phyloP scores from a whole-genome alignment of 2,113 vertebrate genomes.

The Datnioides undecimradiatus region DNA sequence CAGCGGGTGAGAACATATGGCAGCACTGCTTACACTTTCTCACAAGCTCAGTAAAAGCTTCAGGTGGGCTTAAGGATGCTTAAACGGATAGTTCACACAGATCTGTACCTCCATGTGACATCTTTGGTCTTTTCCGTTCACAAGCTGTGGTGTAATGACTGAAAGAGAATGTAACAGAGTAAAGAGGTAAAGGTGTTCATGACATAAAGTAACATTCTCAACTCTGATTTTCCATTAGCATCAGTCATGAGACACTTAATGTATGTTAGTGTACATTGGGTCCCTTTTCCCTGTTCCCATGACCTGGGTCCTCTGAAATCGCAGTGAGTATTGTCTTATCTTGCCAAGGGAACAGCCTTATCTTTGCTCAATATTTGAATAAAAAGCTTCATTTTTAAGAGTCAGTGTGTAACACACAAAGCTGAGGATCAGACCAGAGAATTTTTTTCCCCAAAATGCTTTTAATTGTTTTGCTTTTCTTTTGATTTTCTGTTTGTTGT shows the following conservation, averaged over 20 bases:
- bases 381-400: constrained; percentile 9
- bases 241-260: constrained; percentile 30
- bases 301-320: constrained; percentile 56
- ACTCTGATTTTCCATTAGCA: constrained; percentile 27
- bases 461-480: too few species aligned
- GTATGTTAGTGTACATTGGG: constrained; percentile 14
- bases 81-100: constrained; percentile 7
- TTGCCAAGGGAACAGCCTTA: not conserved
- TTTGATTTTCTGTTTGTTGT: not conserved
- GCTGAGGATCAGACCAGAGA: not conserved
- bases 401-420: not conserved
- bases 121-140: not conserved
- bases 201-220: constrained; percentile 27
- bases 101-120: constrained; percentile 15
- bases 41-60: constrained; percentile 50
- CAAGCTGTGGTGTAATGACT: not conserved
- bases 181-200: constrained; percentile 19
- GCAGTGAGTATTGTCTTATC: constrained; percentile 24
- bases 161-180: not conserved
- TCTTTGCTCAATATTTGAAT: not conserved
- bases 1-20: constrained; percentile 61
- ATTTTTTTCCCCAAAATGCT: too few species aligned
- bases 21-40: constrained; percentile 57
- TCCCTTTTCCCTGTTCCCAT: constrained; percentile 35
- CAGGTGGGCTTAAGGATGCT: constrained; percentile 33